Evolutionary conservation across 2,888 invertebrate species (phyloP), one percentile per base, ranked within the genome.

Genomic region (Zhengitettix transpicula): DNA sequence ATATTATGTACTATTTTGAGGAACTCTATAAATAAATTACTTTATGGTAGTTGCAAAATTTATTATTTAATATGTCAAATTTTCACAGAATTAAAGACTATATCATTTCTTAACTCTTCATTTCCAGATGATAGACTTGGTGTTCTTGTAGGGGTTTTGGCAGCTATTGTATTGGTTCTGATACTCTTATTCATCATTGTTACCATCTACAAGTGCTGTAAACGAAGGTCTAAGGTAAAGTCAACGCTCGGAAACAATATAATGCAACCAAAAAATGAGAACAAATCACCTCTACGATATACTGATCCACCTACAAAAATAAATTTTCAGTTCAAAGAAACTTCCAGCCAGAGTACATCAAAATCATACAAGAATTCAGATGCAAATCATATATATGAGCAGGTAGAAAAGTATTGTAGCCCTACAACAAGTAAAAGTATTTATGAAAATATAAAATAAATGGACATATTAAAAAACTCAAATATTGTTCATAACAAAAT

Each of bases 81-180:
- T 28, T 28, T 28, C 28, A 28, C 3, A 2, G 7, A 28, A 28
- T 28, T 5, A 28, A 28, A 28, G 7, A 28, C n/a, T n/a, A n/a
- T 5, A 47, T 47, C 5, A 8, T 47, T n/a, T 42, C 28, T 40
- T 28, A 56, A 44, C 47, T 15, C 59, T 28, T 59, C 61, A 57
- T 9, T 66, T 64, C 5, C 58, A 72, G 73, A 71, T 64, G 67
- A 70, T 42, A 70, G 65, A 58, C 61, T 73, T 9, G 70, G 70
- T 57, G 72, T 72, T 72, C 68, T 72, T 14, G 72, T 72, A 12
- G 72, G 72, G n/a, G 68, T 69, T 3, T 59, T 70, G 42, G 72
- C 72, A 1, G 68, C 69, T 1, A 52, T 70, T n/a, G 68, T 70
- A 40, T 62, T 72, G 12, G 68, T 72, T 16, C 65, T 71, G 14